Evolutionary conservation across 2,797 vertebrate genomes (phyloP).

Genomic region (Tadarida brasiliensis): DNA sequence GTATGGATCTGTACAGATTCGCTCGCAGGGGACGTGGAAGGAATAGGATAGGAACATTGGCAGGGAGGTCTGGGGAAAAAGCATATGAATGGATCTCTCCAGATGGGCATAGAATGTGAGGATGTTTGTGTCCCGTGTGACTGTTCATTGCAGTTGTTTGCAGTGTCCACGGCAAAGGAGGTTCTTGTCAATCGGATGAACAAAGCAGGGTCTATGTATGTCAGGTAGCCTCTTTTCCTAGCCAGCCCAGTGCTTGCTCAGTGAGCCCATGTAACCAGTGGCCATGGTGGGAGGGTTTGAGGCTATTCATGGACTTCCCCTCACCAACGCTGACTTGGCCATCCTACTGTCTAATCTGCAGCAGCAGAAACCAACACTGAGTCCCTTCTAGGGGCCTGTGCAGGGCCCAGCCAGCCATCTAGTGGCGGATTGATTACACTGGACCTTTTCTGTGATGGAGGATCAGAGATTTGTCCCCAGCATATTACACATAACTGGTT

Average conservation of each 20-base stretch:
- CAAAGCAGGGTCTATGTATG: not conserved
- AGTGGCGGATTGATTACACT: not conserved
- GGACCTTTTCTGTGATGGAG: not conserved
- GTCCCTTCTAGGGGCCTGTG: rapidly evolving
- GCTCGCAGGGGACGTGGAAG: not conserved
- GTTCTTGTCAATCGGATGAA: not conserved
- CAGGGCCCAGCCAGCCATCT: not conserved
- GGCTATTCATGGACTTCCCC: not conserved
- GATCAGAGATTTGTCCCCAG: not conserved
- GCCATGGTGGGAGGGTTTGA: not conserved
- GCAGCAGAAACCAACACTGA: not conserved
- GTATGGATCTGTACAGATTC: not conserved
- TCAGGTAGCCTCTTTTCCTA: not conserved
- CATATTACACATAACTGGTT: not conserved
- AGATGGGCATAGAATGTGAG: not conserved
- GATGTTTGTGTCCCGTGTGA: not conserved
- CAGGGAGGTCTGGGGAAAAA: too few relatives aligned
- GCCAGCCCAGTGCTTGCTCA: not conserved
- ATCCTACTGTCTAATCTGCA: not conserved
- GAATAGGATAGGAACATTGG: not conserved
- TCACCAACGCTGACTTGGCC: not conserved
- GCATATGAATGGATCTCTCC: not conserved
- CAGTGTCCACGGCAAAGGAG: not conserved
- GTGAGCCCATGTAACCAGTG: not conserved
- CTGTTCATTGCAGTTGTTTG: not conserved